These are phyloP conservation scores for Bombus terrestris DNA, from an alignment of 1,140 invertebrate genomes.

Conservation along the genomic window DNA sequence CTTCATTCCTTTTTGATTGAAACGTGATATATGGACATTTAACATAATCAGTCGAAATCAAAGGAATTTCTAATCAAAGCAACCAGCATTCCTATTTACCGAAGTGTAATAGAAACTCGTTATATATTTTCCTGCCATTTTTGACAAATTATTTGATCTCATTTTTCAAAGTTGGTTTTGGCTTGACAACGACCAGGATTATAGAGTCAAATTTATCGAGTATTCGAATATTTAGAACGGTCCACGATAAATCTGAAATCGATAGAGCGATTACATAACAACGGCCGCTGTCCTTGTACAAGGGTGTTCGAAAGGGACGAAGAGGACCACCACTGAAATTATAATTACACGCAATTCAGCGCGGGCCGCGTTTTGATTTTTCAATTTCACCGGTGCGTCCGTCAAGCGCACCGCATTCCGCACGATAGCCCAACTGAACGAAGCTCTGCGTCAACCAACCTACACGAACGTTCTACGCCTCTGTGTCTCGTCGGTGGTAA, in stretches of 20 bases:
- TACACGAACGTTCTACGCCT: neutral
- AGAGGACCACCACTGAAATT: conserved; percentile 6
- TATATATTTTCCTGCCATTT: too few species aligned
- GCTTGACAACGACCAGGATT: too few species aligned
- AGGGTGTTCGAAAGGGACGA: neutral
- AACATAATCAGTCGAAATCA: too few species aligned
- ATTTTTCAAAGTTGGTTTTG: neutral
- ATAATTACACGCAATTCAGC: conserved; percentile 19
- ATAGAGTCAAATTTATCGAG: neutral
- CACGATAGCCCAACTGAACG: neutral
- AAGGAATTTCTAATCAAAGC: too few species aligned
- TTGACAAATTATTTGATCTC: neutral
- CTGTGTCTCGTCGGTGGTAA: neutral
- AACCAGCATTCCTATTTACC: too few species aligned
- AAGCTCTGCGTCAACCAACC: neutral
- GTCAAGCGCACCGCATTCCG: neutral
- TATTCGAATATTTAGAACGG: conserved; percentile 5
- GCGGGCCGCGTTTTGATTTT: conserved; percentile 29
- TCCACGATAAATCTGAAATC: conserved; percentile 23
- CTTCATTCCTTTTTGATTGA: too few species aligned
- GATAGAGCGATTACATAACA: conserved; percentile 17
- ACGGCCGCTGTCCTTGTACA: neutral
- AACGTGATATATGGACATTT: too few species aligned
- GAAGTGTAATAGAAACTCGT: too few species aligned
- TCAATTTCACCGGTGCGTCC: conserved; percentile 21